Base-by-base conservation (phyloP, 2,888 invertebrate genomes). In the Chydorus sphaericus region DNA sequence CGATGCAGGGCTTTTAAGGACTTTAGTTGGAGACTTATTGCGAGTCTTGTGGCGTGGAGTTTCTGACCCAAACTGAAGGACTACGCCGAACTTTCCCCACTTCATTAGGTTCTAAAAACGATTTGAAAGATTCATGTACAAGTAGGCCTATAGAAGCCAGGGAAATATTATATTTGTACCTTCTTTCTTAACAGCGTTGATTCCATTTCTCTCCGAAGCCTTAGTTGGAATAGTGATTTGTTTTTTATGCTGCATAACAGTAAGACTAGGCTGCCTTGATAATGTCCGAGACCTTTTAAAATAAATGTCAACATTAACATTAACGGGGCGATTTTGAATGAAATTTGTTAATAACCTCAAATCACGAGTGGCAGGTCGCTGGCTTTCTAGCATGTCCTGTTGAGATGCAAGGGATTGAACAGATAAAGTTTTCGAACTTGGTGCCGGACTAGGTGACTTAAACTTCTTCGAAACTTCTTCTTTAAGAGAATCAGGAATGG, bases 191-290 rank as follows among this genome's bases (percentile, higher is more conserved):
- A 16, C 23, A 10, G 23, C 44, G 1, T n/a, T n/a, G n/a, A 23
- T 16, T 7, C 26, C 18, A 53, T 14, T 8, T 20, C 10, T 37
- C 4, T 53, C 36, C 14, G 48, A 48, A 16, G 33, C 23, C 20
- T 52, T 52, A 20, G 30, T 36, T 2, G 52, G 52, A 20, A 52
- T 20, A 7, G 36, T 18, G 20, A 52, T 52, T 18, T 52, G 31
- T 20, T 36, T 52, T 36, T 36, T 31, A 23, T 33, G 52, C 33
- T 52, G 31, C 23, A 33, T 33, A 26, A 33, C 37, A 36, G 16
- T 52, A 14, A 52, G 20, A 37, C 52, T 52, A 23, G 52, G 52
- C 16, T 52, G 52, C 31, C 52, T 31, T 10, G 52, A 31, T 37
- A 52, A 18, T 3, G 52, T 52, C 23, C 36, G 33, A 20, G 36